Conservation (phyloP, 2,113 vertebrate species). For the Scomber japonicus region DNA sequence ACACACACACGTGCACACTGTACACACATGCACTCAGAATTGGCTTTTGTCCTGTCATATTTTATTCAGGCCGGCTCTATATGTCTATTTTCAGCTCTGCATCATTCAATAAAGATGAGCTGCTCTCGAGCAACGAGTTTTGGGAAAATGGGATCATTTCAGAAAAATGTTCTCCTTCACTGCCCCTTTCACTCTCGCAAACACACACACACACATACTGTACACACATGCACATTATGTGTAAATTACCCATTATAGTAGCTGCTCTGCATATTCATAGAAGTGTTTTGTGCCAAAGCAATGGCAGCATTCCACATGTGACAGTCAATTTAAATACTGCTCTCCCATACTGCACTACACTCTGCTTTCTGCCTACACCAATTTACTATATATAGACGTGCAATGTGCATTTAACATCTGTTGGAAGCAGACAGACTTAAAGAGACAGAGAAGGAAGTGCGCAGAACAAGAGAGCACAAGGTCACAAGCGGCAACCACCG, state of each 20-base stretch:
- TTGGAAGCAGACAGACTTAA: conserved; percentile 38
- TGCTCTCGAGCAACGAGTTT: conserved; percentile 58
- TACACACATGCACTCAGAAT: conserved; percentile 37
- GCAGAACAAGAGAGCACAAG: conserved; percentile 19
- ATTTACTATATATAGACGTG: conserved; percentile 64
- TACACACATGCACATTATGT: conserved; percentile 29
- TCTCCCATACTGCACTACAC: conserved; percentile 39
- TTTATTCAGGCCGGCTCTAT: conserved; percentile 67
- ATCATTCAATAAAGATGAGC: conserved; percentile 62
- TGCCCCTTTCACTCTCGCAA: conserved; percentile 32
- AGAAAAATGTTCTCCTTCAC: conserved; percentile 42
- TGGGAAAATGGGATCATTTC: conserved; percentile 60
- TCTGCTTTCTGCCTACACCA: conserved; percentile 41
- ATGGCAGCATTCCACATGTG: conserved; percentile 61
- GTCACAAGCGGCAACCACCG: conserved; percentile 9
- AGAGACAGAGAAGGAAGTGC: conserved; percentile 2
- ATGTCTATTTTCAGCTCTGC: conserved; percentile 70
- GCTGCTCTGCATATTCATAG: conserved; percentile 69
- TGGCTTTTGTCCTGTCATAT: conserved; percentile 66
- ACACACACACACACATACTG: conserved; percentile 23
- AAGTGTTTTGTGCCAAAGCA: conserved; percentile 57
- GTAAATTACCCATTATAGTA: conserved; percentile 52
- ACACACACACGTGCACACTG: not conserved
- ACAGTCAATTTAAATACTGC: conserved; percentile 65
- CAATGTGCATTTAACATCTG: conserved; percentile 57